Evolutionary conservation across 1,140 invertebrate genomes (phyloP).

Genomic region (Drusus annulatus): DNA sequence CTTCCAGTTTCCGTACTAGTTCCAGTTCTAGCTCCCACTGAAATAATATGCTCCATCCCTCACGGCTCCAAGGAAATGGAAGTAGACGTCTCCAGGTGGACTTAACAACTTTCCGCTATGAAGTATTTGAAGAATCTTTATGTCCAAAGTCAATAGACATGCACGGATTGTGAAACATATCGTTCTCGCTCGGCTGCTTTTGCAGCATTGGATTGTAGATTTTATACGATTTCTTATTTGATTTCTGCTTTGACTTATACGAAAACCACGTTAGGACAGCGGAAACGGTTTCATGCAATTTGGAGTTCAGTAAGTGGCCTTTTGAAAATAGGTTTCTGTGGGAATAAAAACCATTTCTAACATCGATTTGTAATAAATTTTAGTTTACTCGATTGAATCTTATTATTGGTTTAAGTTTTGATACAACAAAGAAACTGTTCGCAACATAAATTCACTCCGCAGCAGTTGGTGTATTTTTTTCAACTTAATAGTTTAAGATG

Average conservation of each 20-base stretch:
- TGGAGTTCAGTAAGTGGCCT: background rate
- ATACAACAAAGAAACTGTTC: too few species aligned
- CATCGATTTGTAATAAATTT: too few species aligned
- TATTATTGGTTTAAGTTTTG: too few species aligned
- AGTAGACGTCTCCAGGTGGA: conserved; percentile 36
- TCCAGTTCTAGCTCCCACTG: conserved; percentile 13
- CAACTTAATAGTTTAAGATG: too few species aligned
- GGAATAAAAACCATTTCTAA: too few species aligned
- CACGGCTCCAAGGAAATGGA: conserved; percentile 22
- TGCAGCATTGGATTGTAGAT: conserved; percentile 25
- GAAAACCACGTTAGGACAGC: background rate
- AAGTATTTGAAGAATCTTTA: conserved; percentile 47
- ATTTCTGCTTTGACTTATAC: conserved; percentile 22
- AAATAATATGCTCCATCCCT: conserved; percentile 44
- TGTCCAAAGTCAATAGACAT: conserved; percentile 53
- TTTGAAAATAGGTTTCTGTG: background rate
- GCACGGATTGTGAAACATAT: conserved; percentile 51
- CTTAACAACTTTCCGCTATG: conserved; percentile 37
- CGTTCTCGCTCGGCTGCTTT: conserved; percentile 32
- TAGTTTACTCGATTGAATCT: too few species aligned
- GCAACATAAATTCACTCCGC: too few species aligned
- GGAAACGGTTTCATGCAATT: background rate
- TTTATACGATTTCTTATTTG: conserved; percentile 45
- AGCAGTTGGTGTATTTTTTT: too few species aligned
- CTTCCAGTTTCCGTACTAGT: background rate